These are phyloP conservation scores for Rhynchomys soricoides DNA, from an alignment of 2,113 vertebrate genomes.

Conservation along the genomic window DNA sequence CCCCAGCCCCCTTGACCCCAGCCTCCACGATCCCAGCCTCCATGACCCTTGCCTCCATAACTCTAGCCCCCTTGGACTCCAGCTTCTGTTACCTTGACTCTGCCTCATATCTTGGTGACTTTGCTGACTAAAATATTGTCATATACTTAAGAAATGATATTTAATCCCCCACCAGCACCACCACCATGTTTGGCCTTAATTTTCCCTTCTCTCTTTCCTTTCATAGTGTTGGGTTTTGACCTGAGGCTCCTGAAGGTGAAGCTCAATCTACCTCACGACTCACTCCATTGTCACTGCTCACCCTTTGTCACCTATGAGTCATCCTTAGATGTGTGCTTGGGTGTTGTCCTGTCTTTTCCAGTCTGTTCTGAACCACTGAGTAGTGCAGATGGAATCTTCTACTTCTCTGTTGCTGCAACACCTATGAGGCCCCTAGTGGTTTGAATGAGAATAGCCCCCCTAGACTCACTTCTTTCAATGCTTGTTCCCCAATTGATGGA, in stretches of 20 bases:
- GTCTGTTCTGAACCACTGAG: background rate
- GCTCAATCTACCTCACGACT: background rate
- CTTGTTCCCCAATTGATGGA: background rate
- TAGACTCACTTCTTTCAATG: background rate
- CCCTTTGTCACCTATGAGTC: background rate
- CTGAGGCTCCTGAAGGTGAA: background rate
- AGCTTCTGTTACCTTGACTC: background rate
- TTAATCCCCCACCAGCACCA: too few species aligned
- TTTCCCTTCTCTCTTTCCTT: background rate
- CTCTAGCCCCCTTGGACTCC: background rate
- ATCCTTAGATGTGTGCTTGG: background rate
- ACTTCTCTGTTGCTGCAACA: too few species aligned
- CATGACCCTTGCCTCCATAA: background rate
- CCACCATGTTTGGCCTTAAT: background rate
- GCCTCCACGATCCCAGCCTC: background rate
- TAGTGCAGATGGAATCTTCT: background rate
- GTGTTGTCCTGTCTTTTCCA: background rate
- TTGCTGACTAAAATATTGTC: background rate
- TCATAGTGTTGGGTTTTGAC: background rate
- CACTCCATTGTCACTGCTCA: fast-evolving
- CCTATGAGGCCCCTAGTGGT: background rate
- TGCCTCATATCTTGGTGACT: background rate
- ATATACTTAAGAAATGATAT: background rate
- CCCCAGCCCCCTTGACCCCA: fast-evolving
- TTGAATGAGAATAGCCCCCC: background rate